Evolutionary conservation across 2,113 vertebrate genomes (phyloP).

Genomic region (Thamnophis sirtalis): DNA sequence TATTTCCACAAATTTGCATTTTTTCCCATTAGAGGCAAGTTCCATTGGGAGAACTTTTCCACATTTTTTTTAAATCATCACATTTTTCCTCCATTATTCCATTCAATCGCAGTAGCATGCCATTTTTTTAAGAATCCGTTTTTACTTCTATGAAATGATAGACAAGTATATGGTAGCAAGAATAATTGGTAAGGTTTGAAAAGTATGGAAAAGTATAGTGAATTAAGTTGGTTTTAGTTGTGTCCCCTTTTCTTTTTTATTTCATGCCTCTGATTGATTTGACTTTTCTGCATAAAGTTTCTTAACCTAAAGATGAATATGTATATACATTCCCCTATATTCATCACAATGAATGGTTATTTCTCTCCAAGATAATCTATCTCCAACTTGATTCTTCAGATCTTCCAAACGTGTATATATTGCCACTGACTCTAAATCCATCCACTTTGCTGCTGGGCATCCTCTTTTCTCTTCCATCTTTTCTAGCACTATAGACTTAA

Average conservation of each 20-base stretch:
- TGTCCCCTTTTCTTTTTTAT: not conserved
- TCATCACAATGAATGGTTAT: not conserved
- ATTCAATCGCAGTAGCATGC: not conserved
- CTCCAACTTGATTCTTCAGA: not conserved
- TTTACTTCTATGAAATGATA: not conserved
- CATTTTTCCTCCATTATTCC: not conserved
- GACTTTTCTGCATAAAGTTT: not conserved
- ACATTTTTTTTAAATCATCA: not conserved
- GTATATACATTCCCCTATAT: not conserved
- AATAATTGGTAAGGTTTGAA: not conserved
- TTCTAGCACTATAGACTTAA: too few relatives aligned
- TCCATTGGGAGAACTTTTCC: not conserved
- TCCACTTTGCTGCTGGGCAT: not conserved
- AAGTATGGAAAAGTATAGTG: not conserved
- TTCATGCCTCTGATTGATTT: not conserved
- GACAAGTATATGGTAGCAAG: not conserved
- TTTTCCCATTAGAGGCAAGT: not conserved
- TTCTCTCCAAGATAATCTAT: not conserved
- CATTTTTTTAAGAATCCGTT: not conserved
- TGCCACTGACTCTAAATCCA: not conserved
- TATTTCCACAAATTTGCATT: not conserved
- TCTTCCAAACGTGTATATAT: not conserved
- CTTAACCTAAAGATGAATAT: not conserved
- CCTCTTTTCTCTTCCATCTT: not conserved
- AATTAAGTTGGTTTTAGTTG: not conserved